Base-by-base conservation (phyloP, 2,888 invertebrate species). In the Drosophila imparisetae region DNA sequence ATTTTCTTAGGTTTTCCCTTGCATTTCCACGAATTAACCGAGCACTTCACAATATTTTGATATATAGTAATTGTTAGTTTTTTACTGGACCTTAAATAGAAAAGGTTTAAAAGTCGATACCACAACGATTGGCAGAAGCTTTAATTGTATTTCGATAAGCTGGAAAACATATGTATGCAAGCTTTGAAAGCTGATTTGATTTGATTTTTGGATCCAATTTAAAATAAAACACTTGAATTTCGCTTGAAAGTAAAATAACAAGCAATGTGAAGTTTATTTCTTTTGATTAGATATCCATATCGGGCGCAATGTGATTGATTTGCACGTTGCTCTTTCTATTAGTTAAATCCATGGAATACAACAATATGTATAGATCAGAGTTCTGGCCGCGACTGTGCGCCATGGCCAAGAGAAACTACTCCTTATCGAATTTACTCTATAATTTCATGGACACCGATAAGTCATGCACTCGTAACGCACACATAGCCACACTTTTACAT, bases 211-310 rank as follows among this genome's bases (percentile, higher is more conserved):
- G 5, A 27, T 52, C 42, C 21, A 54, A 34, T 65, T 59, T 32
- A 34, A 53, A 58, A 29, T 29, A 27, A 40, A 60, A n/a, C 66
- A 48, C 55, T 72, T 63, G 27, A 63, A 32, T 30, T 66, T 29
- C 4, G 15, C 24, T 70, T 45, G 18, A 15, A 34, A 53, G 49
- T 36, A 40, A 36, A 62, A 40, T 5, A 54, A 58, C n/a, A 62
- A 32, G 11, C 55, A 24, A 70, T n/a, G 30, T 62, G 45, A 65
- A 66, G 62, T 63, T 72, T 84, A 82, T 89, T 73, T 79, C 83
- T 53, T 62, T 66, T 61, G 85, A 85, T 85, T 80, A 85, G 85
- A 85, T 85, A 89, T 86, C 76, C 66, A 72, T 85, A 87, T 82
- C 89, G 79, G 74, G 66, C 66, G 53, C 60, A 57, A 65, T 61